Conservation (phyloP, 2,797 vertebrate species). For the Argentina silus region DNA sequence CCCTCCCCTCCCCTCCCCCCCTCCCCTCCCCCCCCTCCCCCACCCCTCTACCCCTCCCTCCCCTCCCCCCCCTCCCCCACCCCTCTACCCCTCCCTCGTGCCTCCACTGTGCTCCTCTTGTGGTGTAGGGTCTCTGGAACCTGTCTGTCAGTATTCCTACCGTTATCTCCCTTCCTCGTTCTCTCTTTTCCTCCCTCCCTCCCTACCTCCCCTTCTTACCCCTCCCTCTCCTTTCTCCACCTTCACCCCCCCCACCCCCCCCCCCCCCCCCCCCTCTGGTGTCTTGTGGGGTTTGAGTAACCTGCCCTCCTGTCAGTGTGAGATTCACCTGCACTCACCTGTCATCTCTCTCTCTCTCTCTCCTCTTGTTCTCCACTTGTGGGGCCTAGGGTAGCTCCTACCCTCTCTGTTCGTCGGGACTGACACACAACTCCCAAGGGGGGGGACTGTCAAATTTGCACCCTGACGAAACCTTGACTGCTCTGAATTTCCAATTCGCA, state of each 20-base stretch:
- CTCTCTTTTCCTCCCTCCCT: constrained; percentile 27
- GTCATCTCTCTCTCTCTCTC: constrained; percentile 9
- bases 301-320: constrained; percentile 3
- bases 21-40: not conserved
- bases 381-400: not conserved
- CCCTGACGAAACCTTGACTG: too few species aligned
- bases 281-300: not conserved
- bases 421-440: too few species aligned
- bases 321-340: constrained; percentile 30
- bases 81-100: not conserved
- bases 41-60: not conserved
- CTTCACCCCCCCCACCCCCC: constrained; percentile 14
- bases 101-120: not conserved
- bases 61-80: not conserved
- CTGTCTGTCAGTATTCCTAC: not conserved
- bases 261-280: not conserved
- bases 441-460: too few species aligned
- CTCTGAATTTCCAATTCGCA: too few species aligned
- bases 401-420: too few species aligned
- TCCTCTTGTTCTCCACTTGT: not conserved
- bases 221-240: constrained; percentile 10
- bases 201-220: constrained; percentile 8
- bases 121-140: too few species aligned
- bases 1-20: not conserved
- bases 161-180: not conserved